Conservation (phyloP, 2,888 invertebrate species). For the Temnothorax unifasciatus region DNA sequence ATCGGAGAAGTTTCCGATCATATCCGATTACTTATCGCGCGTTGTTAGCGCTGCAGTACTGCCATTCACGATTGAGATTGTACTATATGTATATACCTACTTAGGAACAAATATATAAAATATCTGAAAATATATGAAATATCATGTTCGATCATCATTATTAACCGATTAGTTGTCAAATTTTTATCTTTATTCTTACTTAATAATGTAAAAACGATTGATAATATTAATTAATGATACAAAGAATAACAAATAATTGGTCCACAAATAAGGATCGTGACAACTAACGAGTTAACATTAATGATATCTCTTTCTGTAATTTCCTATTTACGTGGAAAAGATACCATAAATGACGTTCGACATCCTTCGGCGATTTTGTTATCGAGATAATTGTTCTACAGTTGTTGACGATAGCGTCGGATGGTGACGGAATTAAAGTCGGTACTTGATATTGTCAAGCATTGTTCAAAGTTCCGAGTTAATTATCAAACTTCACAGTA, state of each 20-base stretch:
- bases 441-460: constrained; percentile 54
- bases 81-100: neutral
- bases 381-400: constrained; percentile 45
- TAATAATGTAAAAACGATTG: neutral
- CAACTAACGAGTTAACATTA: neutral
- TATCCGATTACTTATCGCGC: neutral
- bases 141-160: neutral
- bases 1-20: neutral
- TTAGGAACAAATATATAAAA: neutral
- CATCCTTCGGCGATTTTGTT: constrained; percentile 21
- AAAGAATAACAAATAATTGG: neutral
- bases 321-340: neutral
- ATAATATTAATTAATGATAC: neutral
- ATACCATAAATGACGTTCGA: neutral
- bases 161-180: neutral
- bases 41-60: neutral
- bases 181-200: neutral
- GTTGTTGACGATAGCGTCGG: constrained; percentile 32
- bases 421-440: constrained; percentile 48
- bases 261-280: neutral
- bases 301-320: neutral
- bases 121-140: neutral
- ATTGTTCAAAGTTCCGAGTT: constrained; percentile 72
- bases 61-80: too few relatives aligned
- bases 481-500: constrained; percentile 56